phyloP scores from a whole-genome alignment of 2,797 vertebrate species.

The Gila robusta region DNA sequence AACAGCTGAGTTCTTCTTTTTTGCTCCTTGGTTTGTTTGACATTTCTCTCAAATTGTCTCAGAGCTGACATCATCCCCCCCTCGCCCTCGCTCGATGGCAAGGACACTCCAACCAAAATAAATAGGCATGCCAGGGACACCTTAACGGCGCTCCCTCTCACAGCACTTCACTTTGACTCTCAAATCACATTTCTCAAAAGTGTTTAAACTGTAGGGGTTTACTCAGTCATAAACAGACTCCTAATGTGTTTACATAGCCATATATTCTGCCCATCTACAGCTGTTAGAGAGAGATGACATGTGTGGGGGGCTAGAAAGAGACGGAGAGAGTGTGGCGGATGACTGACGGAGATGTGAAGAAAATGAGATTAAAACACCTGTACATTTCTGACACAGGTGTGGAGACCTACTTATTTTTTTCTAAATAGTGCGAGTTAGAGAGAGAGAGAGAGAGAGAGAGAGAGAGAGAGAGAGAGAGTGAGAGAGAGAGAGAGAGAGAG shows the following conservation, averaged over 20 bases:
- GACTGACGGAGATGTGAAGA: slow-evolving; percentile 13
- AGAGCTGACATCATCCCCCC: slow-evolving; percentile 30
- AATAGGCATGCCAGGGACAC: slow-evolving; percentile 54
- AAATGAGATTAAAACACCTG: slow-evolving; percentile 1
- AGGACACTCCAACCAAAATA: slow-evolving; percentile 55
- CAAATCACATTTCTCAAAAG: slow-evolving; percentile 55
- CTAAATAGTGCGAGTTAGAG: slow-evolving; percentile 12
- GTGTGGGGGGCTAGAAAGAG: slow-evolving; percentile 11
- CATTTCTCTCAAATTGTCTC: slow-evolving; percentile 41
- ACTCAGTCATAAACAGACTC: slow-evolving; percentile 61
- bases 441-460: too few relatives aligned
- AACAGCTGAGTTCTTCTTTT: slow-evolving; percentile 45
- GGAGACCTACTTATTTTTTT: not conserved
- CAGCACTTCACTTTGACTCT: slow-evolving; percentile 45
- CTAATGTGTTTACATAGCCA: slow-evolving; percentile 62
- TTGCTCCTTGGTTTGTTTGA: slow-evolving; percentile 56
- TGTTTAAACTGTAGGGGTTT: slow-evolving; percentile 59
- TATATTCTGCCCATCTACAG: slow-evolving; percentile 57
- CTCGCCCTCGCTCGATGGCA: not conserved
- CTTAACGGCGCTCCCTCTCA: slow-evolving; percentile 43
- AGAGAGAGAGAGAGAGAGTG: not conserved
- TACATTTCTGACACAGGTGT: slow-evolving; percentile 2
- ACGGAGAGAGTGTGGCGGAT: slow-evolving; percentile 4
- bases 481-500: not conserved
- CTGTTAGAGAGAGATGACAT: slow-evolving; percentile 43